Conservation (phyloP, 2,113 vertebrate species). For the Hydrolagus affinis region DNA sequence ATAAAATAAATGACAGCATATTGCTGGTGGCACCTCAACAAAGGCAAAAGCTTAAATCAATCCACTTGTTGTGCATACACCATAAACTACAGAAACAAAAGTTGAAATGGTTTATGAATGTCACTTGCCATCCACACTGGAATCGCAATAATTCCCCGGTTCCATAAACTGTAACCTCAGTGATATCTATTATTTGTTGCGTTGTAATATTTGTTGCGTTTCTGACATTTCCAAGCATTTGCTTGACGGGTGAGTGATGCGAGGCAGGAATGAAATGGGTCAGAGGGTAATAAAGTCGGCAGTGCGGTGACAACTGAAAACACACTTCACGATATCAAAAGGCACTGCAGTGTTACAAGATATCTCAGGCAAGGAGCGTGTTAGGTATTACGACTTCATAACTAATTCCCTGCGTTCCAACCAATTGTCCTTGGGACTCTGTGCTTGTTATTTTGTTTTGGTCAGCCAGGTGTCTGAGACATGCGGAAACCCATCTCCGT, state of each 20-base stretch:
- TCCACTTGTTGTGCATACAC: neutral
- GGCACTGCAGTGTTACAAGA: no score
- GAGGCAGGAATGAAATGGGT: neutral
- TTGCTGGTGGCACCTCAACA: neutral
- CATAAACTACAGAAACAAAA: neutral
- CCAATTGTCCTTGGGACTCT: no score
- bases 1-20: neutral
- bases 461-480: no score
- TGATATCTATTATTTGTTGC: neutral
- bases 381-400: no score
- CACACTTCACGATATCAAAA: no score
- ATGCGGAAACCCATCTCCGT: no score
- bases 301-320: no score
- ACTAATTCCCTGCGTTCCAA: no score
- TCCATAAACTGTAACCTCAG: neutral
- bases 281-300: no score
- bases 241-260: neutral
- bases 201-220: neutral
- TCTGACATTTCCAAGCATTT: neutral
- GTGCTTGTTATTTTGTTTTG: no score
- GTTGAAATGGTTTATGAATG: neutral
- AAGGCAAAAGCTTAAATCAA: neutral
- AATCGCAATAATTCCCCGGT: neutral
- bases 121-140: neutral
- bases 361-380: no score